Evolutionary conservation across 2,888 invertebrate genomes (phyloP), one percentile per base, ranked within the genome.

Genomic region (Anorthoa munda): DNA sequence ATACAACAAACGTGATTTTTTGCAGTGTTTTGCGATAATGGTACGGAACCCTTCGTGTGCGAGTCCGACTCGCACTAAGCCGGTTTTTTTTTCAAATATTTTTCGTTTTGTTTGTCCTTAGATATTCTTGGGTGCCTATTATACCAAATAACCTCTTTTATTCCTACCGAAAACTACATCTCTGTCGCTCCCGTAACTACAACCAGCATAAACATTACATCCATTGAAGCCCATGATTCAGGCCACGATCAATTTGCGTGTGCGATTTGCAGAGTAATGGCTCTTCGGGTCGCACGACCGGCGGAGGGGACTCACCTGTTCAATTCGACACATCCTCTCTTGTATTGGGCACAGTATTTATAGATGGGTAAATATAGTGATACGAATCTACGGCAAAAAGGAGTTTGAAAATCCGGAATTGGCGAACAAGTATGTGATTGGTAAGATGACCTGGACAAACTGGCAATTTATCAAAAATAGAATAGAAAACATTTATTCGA

Each of bases 261-360:
- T 85, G 75, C 77, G 76, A 81, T 83, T 87, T 68, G 78, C 78
- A 68, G 64, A 67, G 72, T 64, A 80, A 75, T 77, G 60, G 66
- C 68, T 66, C 73, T 74, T 66, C 70, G 81, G 87, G 90, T 91
- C 92, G 77, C 91, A 92, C 93, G 92, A 75, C 85, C 81, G 79
- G 17, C 72, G 76, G 86, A 86, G 92, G 91, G 91, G 90, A 84
- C 90, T 89, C 90, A 93, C 93, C 93, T 93, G 92, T 75, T 91
- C 90, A 93, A 93, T 91, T 93, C 77, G 92, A 90, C 85, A 90
- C 93, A 90, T 93, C 93, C 93, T 92, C 87, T 84, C 65, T 50
- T 50, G 23, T 58, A 63, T 58, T 63, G 18, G 61, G 51, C 56
- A 39, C n/a, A 75, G 56, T 51, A 18, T 51, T 55, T 51, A 59